Evolutionary conservation across 2,113 vertebrate species (phyloP).

Genomic region (Thalassoma bifasciatum): DNA sequence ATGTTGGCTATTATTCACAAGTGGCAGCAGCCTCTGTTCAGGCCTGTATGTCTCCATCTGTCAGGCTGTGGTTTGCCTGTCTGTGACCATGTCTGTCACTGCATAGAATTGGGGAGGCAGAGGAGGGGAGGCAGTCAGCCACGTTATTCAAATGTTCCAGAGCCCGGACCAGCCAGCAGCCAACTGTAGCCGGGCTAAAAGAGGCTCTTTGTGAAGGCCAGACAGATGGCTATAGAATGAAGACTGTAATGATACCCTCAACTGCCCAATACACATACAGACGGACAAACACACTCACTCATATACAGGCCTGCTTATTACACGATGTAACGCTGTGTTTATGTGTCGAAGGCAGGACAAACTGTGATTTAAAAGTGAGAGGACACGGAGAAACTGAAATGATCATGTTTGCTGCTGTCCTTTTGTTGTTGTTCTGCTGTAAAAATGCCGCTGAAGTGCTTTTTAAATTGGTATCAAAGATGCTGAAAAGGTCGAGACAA

Average conservation of each 20-base stretch:
- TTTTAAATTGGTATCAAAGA: background rate
- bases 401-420: conserved; percentile 29
- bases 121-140: conserved; percentile 58
- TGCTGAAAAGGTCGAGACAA: background rate
- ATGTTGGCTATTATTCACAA: conserved; percentile 39
- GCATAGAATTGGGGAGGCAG: conserved; percentile 48
- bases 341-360: conserved; percentile 35
- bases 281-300: conserved; percentile 43
- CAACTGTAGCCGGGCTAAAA: conserved; percentile 75
- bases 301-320: conserved; percentile 56
- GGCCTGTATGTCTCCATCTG: conserved; percentile 49
- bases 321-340: conserved; percentile 34
- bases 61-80: conserved; percentile 48
- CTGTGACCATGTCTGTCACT: conserved; percentile 54
- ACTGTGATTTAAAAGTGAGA: conserved; percentile 15
- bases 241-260: conserved; percentile 79
- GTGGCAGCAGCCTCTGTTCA: conserved; percentile 31
- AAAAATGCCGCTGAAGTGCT: background rate
- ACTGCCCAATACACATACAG: conserved; percentile 31
- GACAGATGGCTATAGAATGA: conserved; percentile 80
- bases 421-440: background rate
- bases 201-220: conserved; percentile 76
- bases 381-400: conserved; percentile 39
- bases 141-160: conserved; percentile 72
- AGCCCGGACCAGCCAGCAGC: conserved; percentile 58